Evolutionary conservation across 1,140 invertebrate species (phyloP), one percentile per base, ranked within the genome.

Genomic region (Achatina immaculata): DNA sequence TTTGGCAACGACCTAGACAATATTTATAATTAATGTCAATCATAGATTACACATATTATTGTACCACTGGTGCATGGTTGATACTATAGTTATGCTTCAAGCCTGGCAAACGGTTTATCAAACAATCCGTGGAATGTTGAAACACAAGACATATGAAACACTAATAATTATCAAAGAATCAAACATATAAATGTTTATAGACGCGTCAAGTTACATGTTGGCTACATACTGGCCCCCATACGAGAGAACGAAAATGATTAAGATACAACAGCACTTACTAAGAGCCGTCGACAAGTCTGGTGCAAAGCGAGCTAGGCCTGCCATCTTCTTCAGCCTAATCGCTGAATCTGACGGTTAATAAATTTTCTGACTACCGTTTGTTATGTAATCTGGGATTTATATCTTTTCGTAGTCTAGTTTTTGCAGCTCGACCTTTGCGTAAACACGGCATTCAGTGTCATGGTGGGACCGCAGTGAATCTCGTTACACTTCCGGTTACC

Each of bases 251-350:
- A n/a, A n/a, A n/a, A n/a, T n/a, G n/a, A n/a, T n/a, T n/a, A n/a
- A n/a, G n/a, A n/a, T n/a, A n/a, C n/a, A n/a, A n/a, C n/a, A n/a
- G 65, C 21, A 76, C 74, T 76, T 43, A 76, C 74, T 62, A 38
- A 62, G 31, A 19, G 74, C 58, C 24, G 34, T 34, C 2, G 74
- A 21, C 34, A 76, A 6, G 43, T 3, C 38, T 76, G 74, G 74
- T 38, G 74, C 38, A 11, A 76, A 55, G 36, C 74, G 74, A 16
- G 55, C 74, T 21, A 76, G 19, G 24, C 74, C 74, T 55, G 74
- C 74, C 74, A 76, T 76, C 38, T 3, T n/a, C n/a, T n/a, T 3
- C 36, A 62, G 16, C 28, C 58, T 62, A 31, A 21, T 2, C 45
- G 7, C 45, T 19, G 45, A 48, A 2, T 71, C 40, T 71, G 68